Evolutionary conservation across 2,888 invertebrate genomes (phyloP), one percentile per base, ranked within the genome.

Genomic region (Netelia melanura): DNA sequence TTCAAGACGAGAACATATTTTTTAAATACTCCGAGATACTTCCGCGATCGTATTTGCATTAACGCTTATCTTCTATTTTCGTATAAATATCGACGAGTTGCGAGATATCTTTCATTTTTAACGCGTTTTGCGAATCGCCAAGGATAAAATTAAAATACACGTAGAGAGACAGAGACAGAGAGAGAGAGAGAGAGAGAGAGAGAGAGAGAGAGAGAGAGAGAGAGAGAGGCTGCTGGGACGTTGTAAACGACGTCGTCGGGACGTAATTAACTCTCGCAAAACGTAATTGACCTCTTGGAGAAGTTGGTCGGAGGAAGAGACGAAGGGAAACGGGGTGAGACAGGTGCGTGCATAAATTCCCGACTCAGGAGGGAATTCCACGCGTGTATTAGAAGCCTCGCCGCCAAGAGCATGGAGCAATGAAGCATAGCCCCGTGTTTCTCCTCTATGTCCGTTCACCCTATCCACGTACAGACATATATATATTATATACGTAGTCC

Each of bases 231-330:
- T 48, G 48, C 48, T 11, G 48, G 3, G 11, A 14, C 10, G 64
- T 30, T 14, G 9, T 30, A 64, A 14, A n/a, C 25, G 8, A n/a
- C 30, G 64, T 30, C 14, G 65, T 44, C 11, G 65, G 21, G 38
- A 43, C 17, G 44, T 65, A 65, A 65, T 65, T 65, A 65, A 65
- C 65, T 65, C 44, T 44, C 65, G 65, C 65, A 17, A 65, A 65
- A 65, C 43, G 43, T 65, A 65, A 43, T 65, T 65, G 71, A 56
- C 30, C 61, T 43, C 61, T n/a, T 72, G 14, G 72, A 58, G 61
- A 72, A 72, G 8, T 58, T 72, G 56, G 38, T 38, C 21, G 58
- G n/a, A 58, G 43, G 67, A 58, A 43, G 44, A 38, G n/a, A 71
- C 43, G 44, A 71, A 44, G 30, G 56, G 25, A 68, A 21, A 62